Percentiles rank a stretch among this genome's conserved stretches.
phyloP scores from a whole-genome alignment of 2,888 invertebrate species.

The Lochmaea capreae region DNA sequence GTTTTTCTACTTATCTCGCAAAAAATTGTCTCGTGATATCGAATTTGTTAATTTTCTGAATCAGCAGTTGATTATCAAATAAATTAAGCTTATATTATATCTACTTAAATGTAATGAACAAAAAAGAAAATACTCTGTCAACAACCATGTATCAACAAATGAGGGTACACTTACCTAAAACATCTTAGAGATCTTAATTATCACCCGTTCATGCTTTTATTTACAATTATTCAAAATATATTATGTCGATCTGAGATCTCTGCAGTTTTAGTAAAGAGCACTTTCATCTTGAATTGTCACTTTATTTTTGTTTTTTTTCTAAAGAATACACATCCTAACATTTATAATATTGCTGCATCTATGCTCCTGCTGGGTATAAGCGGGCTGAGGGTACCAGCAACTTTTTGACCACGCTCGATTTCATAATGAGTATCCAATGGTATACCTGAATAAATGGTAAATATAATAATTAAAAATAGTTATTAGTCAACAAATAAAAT shows the following conservation, averaged over 20 bases:
- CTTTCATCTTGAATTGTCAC: slow-evolving; percentile 35
- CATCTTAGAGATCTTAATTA: slow-evolving; percentile 35
- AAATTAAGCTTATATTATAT: slow-evolving; percentile 40
- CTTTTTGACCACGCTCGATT: slow-evolving; percentile 81
- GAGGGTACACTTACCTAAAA: slow-evolving; percentile 43
- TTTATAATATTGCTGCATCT: slow-evolving; percentile 62
- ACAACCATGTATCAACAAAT: slow-evolving; percentile 43
- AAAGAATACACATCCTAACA: slow-evolving; percentile 23
- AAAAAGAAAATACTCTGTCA: slow-evolving; percentile 38
- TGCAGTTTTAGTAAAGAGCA: slow-evolving; percentile 39
- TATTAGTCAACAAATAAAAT: not conserved
- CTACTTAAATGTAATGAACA: slow-evolving; percentile 22
- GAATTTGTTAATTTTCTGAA: slow-evolving; percentile 28
- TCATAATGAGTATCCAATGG: slow-evolving; percentile 85
- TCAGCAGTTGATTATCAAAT: slow-evolving; percentile 21
- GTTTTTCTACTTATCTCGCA: no score
- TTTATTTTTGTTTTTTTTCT: slow-evolving; percentile 20
- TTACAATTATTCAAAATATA: slow-evolving; percentile 48
- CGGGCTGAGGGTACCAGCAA: slow-evolving; percentile 82
- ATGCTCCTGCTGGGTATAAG: slow-evolving; percentile 71
- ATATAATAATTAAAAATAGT: slow-evolving; percentile 7
- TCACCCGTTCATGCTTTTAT: slow-evolving; percentile 45
- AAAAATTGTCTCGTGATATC: no score
- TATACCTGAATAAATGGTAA: slow-evolving; percentile 67
- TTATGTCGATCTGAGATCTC: slow-evolving; percentile 44